Evolutionary conservation across 2,797 vertebrate genomes (phyloP), one percentile per base, ranked within the genome.

Genomic region (Spatula clypeata): DNA sequence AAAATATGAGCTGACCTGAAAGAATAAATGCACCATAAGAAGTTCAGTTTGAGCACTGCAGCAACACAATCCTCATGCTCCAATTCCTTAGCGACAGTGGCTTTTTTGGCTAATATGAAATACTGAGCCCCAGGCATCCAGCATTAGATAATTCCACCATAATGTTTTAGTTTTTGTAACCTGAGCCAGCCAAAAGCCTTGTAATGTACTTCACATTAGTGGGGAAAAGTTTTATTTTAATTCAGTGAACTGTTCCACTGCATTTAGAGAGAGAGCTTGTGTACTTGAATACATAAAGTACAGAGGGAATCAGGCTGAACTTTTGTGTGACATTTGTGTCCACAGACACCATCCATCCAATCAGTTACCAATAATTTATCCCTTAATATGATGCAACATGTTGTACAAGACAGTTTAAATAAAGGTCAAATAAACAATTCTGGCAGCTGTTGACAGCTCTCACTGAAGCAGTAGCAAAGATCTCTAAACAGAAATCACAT

Each of bases 201-300:
- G 7, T 38, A 34, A 3, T 19, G 10, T 45, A 47, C 31, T 36
- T 62, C 31, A n/a, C 54, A 45, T 14, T 14, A 7, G 17, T 15
- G 8, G 34, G 17, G 3, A 42, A 3, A 10, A 17, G 4, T 21
- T 72, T 62, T 53, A 45, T 9, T 55, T 55, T 29, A 71, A 69
- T 10, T 9, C 64, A 3, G 4, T 83, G 11, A 31, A 54, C 11
- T 31, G 9, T 16, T 72, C 31, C 13, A 4, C 1, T 27, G 11
- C 19, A 64, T 12, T 40, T 34, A 65, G 49, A 60, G 8, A 13
- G 9, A 57, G 17, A 49, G 23, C 7, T n/a, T 74, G 13, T 9
- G 1, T 1, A 8, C 2, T 29, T 61, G 9, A 8, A 8, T 21
- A 49, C 1, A 4, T 24, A 24, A 69, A 54, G 21, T 16, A 19